phyloP scores from a whole-genome alignment of 2,888 invertebrate species.

The Drosophila longiperda region DNA sequence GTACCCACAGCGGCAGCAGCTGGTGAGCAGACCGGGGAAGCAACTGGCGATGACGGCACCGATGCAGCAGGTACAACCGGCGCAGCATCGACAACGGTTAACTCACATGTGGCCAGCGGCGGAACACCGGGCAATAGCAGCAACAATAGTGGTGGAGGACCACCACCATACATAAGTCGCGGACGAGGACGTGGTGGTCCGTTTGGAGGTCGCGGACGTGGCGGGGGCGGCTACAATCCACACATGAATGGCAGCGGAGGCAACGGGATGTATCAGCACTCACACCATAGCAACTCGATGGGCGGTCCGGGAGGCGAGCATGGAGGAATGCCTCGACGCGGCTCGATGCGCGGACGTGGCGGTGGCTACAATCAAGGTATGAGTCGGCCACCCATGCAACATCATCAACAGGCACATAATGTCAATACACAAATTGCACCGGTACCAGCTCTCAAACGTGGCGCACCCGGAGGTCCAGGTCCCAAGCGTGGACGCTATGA shows the following conservation, averaged over 20 bases:
- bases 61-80: slow-evolving; percentile 39
- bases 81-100: slow-evolving; percentile 36
- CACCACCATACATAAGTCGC: slow-evolving; percentile 68
- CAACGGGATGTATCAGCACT: slow-evolving; percentile 72
- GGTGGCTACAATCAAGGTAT: slow-evolving; percentile 82
- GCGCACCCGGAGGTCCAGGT: slow-evolving; percentile 84
- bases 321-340: slow-evolving; percentile 80
- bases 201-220: slow-evolving; percentile 72
- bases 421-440: slow-evolving; percentile 84
- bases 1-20: slow-evolving; percentile 69
- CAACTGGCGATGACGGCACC: slow-evolving; percentile 48
- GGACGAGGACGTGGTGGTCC: slow-evolving; percentile 83
- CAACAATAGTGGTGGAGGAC: slow-evolving; percentile 53
- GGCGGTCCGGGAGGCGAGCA: slow-evolving; percentile 74
- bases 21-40: slow-evolving; percentile 42
- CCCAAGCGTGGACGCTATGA: slow-evolving; percentile 85
- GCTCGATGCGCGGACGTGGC: slow-evolving; percentile 83
- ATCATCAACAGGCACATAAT: slow-evolving; percentile 80
- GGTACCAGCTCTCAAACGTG: slow-evolving; percentile 84
- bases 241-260: slow-evolving; percentile 78
- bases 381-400: slow-evolving; percentile 82
- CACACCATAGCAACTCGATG: slow-evolving; percentile 67
- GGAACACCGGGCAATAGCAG: slow-evolving; percentile 47
- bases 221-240: slow-evolving; percentile 80
- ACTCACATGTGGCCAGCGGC: slow-evolving; percentile 57